A percentile compares a stretch with the other conserved stretches of the same genome.
Conservation (phyloP, 2,888 invertebrate species). For the Monochamus alternatus region DNA sequence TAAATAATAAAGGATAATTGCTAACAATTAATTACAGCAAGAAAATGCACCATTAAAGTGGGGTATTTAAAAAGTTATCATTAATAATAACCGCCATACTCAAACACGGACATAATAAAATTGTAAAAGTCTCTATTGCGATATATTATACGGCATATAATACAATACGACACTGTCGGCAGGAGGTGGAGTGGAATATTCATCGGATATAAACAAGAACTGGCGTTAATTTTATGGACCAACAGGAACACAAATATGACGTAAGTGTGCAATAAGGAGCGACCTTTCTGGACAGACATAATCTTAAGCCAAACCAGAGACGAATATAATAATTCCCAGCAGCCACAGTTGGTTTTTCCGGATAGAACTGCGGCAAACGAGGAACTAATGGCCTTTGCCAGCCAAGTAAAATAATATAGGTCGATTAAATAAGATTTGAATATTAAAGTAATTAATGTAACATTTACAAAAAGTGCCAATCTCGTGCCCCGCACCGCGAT, state of each 20-base stretch:
- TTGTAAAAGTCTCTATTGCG: too few relatives aligned
- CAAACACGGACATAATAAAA: too few relatives aligned
- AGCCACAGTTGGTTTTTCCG: constrained; percentile 64
- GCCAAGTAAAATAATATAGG: too few relatives aligned
- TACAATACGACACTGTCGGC: background rate
- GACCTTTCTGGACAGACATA: constrained; percentile 50
- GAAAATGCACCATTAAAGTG: too few relatives aligned
- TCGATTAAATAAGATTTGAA: too few relatives aligned
- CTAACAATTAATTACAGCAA: too few relatives aligned
- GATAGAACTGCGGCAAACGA: constrained; percentile 68
- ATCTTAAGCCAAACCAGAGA: constrained; percentile 53
- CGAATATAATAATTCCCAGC: constrained; percentile 60
- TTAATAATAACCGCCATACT: too few relatives aligned
- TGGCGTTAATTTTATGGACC: constrained; percentile 34
- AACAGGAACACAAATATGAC: constrained; percentile 55
- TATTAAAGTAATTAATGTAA: too few relatives aligned
- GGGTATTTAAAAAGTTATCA: too few relatives aligned
- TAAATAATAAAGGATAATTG: too few relatives aligned
- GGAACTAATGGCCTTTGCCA: constrained; percentile 69
- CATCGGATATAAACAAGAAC: constrained; percentile 32
- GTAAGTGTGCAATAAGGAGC: constrained; percentile 56
- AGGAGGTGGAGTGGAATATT: background rate
- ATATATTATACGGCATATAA: background rate
- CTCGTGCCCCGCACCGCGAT: too few relatives aligned
- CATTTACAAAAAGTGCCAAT: too few relatives aligned